Conservation (phyloP, 2,113 vertebrate species). For the Dasypus novemcinctus region DNA sequence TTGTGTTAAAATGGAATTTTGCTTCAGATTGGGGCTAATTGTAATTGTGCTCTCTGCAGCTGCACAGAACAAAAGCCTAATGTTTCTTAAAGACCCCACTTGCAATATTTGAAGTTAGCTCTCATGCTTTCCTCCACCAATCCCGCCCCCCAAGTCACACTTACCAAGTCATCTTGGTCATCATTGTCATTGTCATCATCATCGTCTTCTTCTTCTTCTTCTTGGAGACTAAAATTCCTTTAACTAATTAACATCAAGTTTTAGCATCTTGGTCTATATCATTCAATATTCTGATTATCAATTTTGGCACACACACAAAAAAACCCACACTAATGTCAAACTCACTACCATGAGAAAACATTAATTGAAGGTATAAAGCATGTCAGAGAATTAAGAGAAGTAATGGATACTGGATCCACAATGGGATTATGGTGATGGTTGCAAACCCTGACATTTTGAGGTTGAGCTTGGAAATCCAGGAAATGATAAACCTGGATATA, state of each 20-base stretch:
- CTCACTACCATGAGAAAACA: neutral
- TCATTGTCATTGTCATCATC: neutral
- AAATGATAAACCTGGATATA: neutral
- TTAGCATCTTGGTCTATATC: neutral
- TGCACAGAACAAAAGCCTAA: fast-evolving
- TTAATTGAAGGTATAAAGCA: neutral
- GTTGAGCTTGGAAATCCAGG: neutral
- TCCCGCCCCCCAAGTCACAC: neutral
- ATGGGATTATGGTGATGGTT: fast-evolving
- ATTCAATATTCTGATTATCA: no score
- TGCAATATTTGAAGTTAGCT: neutral
- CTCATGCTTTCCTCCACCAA: fast-evolving
- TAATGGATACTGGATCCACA: neutral
- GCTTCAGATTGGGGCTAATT: neutral
- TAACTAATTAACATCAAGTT: neutral
- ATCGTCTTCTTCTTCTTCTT: neutral
- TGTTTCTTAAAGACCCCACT: neutral
- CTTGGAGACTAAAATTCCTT: neutral
- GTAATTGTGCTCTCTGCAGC: neutral
- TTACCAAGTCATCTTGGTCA: no score
- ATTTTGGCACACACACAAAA: neutral
- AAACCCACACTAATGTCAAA: neutral
- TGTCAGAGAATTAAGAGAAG: neutral
- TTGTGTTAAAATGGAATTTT: neutral
- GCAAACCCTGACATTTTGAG: no score